Percentiles rank a stretch among this genome's conserved stretches.
Evolutionary conservation across 2,113 vertebrate genomes (phyloP).

Genomic region (Rhegmatorhina hoffmannsi): DNA sequence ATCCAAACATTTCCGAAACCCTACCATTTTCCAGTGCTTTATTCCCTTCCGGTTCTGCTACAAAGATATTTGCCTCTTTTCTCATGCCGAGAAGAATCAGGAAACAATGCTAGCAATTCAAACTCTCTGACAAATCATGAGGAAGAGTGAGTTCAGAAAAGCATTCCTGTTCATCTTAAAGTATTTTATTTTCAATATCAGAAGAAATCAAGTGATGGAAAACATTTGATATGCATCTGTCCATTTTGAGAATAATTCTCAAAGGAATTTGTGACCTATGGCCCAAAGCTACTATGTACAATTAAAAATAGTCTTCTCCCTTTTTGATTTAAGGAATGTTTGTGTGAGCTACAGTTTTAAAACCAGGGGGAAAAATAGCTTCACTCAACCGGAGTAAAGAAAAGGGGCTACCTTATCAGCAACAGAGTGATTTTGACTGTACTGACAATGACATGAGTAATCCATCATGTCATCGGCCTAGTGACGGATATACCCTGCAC

Average conservation of each 20-base stretch:
- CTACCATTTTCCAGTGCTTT: background rate
- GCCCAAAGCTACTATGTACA: background rate
- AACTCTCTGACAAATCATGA: background rate
- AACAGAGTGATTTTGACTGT: constrained; percentile 80
- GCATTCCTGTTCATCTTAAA: background rate
- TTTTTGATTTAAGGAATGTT: constrained; percentile 12
- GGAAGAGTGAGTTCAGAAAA: background rate
- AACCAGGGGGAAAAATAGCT: constrained; percentile 56
- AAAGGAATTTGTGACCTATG: background rate
- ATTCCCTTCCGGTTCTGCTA: background rate
- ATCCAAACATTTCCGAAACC: background rate
- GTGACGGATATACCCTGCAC: constrained; percentile 74
- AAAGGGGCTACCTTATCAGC: constrained; percentile 78
- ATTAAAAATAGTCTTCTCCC: constrained; percentile 23
- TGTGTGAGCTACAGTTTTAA: constrained; percentile 26
- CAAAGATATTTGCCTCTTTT: background rate
- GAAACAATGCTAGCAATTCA: background rate
- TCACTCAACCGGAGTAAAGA: constrained; percentile 70
- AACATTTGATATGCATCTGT: background rate
- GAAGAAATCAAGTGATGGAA: background rate
- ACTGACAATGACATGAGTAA: constrained; percentile 83
- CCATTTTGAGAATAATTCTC: background rate
- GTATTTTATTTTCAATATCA: background rate
- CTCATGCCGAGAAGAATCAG: background rate
- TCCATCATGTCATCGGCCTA: constrained; percentile 85